Conservation (phyloP, 2,888 invertebrate species). For the Operophtera brumata region DNA sequence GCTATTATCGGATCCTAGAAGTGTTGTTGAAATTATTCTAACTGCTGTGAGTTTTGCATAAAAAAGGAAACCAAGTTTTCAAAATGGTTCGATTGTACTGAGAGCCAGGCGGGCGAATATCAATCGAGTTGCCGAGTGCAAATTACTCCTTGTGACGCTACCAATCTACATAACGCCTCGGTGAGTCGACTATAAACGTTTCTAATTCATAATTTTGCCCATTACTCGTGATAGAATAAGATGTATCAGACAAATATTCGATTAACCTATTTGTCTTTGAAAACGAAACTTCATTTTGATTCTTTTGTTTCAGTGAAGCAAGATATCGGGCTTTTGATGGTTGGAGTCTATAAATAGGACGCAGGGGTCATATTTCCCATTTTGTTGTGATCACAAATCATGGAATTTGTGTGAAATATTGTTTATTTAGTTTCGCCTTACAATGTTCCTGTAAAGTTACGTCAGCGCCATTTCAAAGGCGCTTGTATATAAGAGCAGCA, state of each 20-base stretch:
- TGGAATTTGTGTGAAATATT: constrained; percentile 35
- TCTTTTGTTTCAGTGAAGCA: constrained; percentile 71
- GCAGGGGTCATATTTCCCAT: constrained; percentile 41
- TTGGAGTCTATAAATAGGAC: constrained; percentile 41
- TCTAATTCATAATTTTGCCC: constrained; percentile 50
- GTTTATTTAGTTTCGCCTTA: constrained; percentile 36
- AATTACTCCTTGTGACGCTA: constrained; percentile 49
- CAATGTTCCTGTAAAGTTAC: constrained; percentile 47
- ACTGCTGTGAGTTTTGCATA: constrained; percentile 38
- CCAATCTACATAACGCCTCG: constrained; percentile 39
- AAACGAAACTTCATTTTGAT: constrained; percentile 73
- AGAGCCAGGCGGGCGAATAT: constrained; percentile 49
- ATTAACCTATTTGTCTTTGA: constrained; percentile 64
- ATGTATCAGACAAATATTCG: constrained; percentile 51
- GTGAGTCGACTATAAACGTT: constrained; percentile 47
- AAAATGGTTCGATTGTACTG: constrained; percentile 46
- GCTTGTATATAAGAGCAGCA: constrained; percentile 24
- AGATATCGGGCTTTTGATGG: constrained; percentile 41
- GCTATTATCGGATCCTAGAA: constrained; percentile 40
- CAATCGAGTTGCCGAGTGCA: constrained; percentile 49
- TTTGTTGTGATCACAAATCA: constrained; percentile 38
- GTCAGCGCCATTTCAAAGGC: constrained; percentile 41
- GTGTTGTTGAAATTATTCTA: constrained; percentile 36
- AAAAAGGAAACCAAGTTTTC: constrained; percentile 74
- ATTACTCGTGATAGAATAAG: constrained; percentile 26